Base-by-base conservation (phyloP, 2,888 invertebrate genomes). In the Lasioglossum malachurum region DNA sequence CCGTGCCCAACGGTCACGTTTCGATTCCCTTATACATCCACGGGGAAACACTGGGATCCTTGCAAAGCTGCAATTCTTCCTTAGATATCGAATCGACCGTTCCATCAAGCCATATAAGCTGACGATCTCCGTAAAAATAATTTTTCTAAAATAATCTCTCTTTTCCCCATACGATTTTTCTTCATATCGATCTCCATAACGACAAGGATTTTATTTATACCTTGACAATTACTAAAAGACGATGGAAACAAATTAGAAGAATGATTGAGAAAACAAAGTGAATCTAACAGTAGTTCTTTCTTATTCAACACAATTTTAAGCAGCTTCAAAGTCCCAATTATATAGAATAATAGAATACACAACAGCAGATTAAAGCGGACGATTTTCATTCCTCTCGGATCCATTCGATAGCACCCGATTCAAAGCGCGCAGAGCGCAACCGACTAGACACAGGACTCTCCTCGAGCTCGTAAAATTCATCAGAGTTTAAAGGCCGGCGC, bases 1-100 rank as follows among this genome's bases (percentile, higher is more conserved):
- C 67, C 67, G 35, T 67, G 67, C n/a, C 67, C 67, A 10, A 19
- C 35, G 67, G 67, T 67, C 67, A 67, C 67, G 35, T 35, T 35
- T 67, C 31, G 67, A 31, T 67, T 35, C 67, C 67, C 67, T 19
- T 60, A 27, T 31, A 27, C 60, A 60, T 14, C 60, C 14, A 27
- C 4, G 14, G 27, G 16, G 60, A 27, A 14, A 27, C 2, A 27
- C 27, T 27, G 27, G 27, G 27, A 60, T 14, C 60, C 27, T 60
- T 12, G 27, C 60, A 4, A n/a, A n/a, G 27, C 60, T 27, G 27
- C 14, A 60, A 57, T 60, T 60, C n/a, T 27, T 60, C 60, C 14
- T 12, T 60, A 14, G 27, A 27, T 27, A 60, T 60, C 27, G 27
- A 27, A n/a, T 60, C 14, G 60, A 60, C 4, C 27, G 27, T 60